Conservation (phyloP, 2,888 invertebrate genomes). For the Galeruca laticollis region DNA sequence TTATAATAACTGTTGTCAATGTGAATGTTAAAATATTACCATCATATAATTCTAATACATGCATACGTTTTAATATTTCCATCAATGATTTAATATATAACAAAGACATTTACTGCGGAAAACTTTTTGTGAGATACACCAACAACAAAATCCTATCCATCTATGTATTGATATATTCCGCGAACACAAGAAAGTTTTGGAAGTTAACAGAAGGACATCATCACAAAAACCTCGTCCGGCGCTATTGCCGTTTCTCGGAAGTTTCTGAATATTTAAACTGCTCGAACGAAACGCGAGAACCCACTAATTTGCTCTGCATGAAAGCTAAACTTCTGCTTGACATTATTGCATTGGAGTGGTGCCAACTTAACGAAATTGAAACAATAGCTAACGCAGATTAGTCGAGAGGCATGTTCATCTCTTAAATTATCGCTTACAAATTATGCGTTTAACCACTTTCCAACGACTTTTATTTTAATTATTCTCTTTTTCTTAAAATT, state of each 20-base stretch:
- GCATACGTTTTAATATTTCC: no score
- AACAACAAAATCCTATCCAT: not conserved
- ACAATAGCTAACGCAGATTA: constrained; percentile 63
- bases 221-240: constrained; percentile 47
- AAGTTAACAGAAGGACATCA: constrained; percentile 43
- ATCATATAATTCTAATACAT: no score
- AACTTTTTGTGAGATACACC: not conserved
- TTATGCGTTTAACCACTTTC: constrained; percentile 26
- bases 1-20: no score
- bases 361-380: constrained; percentile 64
- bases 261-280: constrained; percentile 61
- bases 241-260: constrained; percentile 51
- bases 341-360: constrained; percentile 62
- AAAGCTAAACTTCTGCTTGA: constrained; percentile 62
- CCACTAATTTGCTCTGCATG: constrained; percentile 64
- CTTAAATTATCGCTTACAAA: constrained; percentile 38
- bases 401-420: constrained; percentile 46
- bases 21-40: no score
- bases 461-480: constrained; percentile 5
- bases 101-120: not conserved
- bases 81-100: no score
- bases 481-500: not conserved
- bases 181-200: constrained; percentile 21
- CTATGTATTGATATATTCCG: constrained; percentile 16
- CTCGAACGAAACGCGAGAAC: constrained; percentile 56